A percentile compares a stretch with the other conserved stretches of the same genome.
phyloP scores from a whole-genome alignment of 2,888 invertebrate genomes.

The Pheosia gnoma region DNA sequence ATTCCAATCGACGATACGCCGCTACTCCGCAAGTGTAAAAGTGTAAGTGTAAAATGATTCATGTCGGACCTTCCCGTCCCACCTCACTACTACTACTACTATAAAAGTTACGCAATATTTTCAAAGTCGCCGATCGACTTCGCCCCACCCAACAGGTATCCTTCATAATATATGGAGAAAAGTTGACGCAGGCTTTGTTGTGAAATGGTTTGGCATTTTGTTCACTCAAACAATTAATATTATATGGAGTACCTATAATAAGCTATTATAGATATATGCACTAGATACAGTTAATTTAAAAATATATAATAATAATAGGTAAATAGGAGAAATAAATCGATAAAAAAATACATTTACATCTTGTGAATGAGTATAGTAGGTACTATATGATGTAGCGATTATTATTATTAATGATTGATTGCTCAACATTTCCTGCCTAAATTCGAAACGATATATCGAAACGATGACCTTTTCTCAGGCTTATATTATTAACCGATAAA shows the following conservation, averaged over 20 bases:
- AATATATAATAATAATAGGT: neutral
- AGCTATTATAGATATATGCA: slow-evolving; percentile 5
- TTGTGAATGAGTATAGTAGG: too few species aligned
- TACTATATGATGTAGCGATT: neutral
- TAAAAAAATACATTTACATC: neutral
- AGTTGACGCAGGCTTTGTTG: slow-evolving; percentile 33
- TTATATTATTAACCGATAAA: slow-evolving; percentile 16
- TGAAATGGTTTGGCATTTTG: slow-evolving; percentile 38
- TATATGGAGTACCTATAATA: slow-evolving; percentile 8
- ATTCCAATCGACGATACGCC: slow-evolving; percentile 7
- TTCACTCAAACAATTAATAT: slow-evolving; percentile 33
- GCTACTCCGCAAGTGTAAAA: neutral
- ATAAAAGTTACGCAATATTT: slow-evolving; percentile 30
- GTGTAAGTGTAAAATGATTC: neutral
- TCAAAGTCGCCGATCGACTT: slow-evolving; percentile 22
- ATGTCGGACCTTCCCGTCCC: slow-evolving; percentile 9
- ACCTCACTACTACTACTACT: slow-evolving; percentile 16
- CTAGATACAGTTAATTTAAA: slow-evolving; percentile 5
- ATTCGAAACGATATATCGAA: neutral
- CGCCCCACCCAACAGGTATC: slow-evolving; percentile 28
- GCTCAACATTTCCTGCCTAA: neutral
- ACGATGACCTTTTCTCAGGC: slow-evolving; percentile 18
- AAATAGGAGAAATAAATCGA: neutral
- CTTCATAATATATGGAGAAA: slow-evolving; percentile 36
- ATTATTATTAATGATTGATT: neutral